Evolutionary conservation across 92 coral and sea anemone species (phyloP), one percentile per base, ranked within the genome.

Genomic region (Siderastrea siderea): DNA sequence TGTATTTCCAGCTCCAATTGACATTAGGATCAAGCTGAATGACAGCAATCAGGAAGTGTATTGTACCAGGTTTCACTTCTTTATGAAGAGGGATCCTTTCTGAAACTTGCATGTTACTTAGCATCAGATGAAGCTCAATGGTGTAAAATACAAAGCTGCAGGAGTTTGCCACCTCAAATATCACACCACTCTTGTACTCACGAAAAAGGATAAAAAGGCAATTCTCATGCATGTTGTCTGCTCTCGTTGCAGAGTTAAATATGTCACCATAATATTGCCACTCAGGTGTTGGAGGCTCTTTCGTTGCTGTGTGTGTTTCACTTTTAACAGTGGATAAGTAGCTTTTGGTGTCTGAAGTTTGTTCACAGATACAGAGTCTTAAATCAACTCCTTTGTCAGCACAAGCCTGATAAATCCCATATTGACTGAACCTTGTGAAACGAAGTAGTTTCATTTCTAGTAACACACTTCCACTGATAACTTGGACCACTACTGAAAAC

Each of bases 311-410:
- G 55, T 44, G 16, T 46, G 47, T 61, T 58, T 47, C 44, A 13
- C 43, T 69, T 9, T 43, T 17, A 53, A 9, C 76, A 15, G 66
- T 11, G 2, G 66, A 11, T 54, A 16, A 38, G 50, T 71, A 1
- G 13, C 11, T 16, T 38, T 71, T 59, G 10, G 57, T 38, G 3
- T 13, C 79, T 5, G 60, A 58, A 7, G 61, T 64, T 50, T 74
- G 74, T 68, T 82, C 85, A 65, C 99, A 96, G 19, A 92, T 79
- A 53, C 99, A 96, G 7, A 96, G 95, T 79, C 95, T 92, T 77
- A 91, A 65, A 45, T 94, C 99, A 53, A 96, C 95, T 15, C 91
- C 80, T 5, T 85, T 77, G 38, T 94, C 96, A 9, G 88, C 89
- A 54, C 99, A 96, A 62, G 71, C 72, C 80, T 12, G 47, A 62